phyloP scores from a whole-genome alignment of 2,113 vertebrate genomes.

The Takifugu flavidus region DNA sequence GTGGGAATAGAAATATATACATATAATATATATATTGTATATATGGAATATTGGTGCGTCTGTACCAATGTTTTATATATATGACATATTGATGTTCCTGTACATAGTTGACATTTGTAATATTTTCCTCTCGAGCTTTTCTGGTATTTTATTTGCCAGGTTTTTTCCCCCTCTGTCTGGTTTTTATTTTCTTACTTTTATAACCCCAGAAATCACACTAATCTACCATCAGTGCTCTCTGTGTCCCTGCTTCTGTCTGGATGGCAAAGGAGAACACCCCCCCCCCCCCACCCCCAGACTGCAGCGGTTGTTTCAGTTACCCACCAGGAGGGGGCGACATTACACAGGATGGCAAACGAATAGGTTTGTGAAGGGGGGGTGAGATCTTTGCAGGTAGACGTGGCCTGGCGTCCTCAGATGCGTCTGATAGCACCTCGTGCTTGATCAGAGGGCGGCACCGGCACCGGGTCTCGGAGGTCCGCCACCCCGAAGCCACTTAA shows the following conservation, averaged over 20 bases:
- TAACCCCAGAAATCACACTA: slow-evolving; percentile 62
- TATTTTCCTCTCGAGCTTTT: slow-evolving; percentile 73
- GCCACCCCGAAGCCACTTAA: slow-evolving; percentile 18
- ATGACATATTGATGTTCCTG: slow-evolving; percentile 65
- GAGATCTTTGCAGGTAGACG: slow-evolving; percentile 38
- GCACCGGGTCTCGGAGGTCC: slow-evolving; percentile 20
- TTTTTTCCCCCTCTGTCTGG: slow-evolving; percentile 24
- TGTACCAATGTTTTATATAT: slow-evolving; percentile 69
- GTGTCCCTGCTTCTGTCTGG: slow-evolving; percentile 25
- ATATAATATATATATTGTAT: slow-evolving; percentile 73
- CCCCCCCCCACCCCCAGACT: no score
- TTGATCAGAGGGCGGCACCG: slow-evolving; percentile 3
- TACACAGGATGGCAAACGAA: background rate
- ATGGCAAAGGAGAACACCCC: slow-evolving; percentile 16
- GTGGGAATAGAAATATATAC: slow-evolving; percentile 71
- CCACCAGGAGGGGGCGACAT: slow-evolving; percentile 1
- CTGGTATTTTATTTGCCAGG: slow-evolving; percentile 59
- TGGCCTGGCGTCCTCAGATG: slow-evolving; percentile 29
- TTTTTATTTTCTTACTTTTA: slow-evolving; percentile 48
- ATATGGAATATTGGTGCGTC: slow-evolving; percentile 66
- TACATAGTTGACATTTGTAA: slow-evolving; percentile 75
- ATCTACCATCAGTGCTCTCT: slow-evolving; percentile 56
- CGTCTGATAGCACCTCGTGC: slow-evolving; percentile 19
- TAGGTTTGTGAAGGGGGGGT: slow-evolving; percentile 43
- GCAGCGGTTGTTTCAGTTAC: slow-evolving; percentile 10